phyloP scores from a whole-genome alignment of 2,113 vertebrate genomes.

The Hypomesus transpacificus region DNA sequence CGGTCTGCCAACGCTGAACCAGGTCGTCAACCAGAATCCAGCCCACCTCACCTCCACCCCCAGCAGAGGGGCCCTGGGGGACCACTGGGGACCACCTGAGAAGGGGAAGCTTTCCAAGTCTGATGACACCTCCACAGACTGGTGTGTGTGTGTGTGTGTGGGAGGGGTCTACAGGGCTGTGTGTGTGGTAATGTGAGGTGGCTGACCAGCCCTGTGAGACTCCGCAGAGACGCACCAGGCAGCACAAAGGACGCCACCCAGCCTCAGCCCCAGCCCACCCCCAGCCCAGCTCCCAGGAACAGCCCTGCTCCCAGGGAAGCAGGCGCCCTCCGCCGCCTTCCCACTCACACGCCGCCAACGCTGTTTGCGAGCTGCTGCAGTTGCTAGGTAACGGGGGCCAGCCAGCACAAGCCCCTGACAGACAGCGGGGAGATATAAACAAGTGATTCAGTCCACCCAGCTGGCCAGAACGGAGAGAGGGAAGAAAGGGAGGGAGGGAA shows the following conservation, averaged over 20 bases:
- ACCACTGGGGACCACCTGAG: no score
- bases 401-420: constrained; percentile 48
- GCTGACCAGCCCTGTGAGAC: not conserved
- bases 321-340: constrained; percentile 20
- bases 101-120: no score
- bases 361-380: constrained; percentile 45
- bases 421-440: constrained; percentile 50
- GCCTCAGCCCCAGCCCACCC: no score
- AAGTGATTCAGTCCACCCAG: constrained; percentile 54
- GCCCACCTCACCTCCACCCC: no score
- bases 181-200: not conserved
- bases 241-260: constrained; percentile 11
- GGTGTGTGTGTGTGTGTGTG: not conserved
- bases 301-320: constrained; percentile 16
- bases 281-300: no score
- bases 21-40: no score
- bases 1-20: no score
- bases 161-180: not conserved
- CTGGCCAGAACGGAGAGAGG: constrained; percentile 38
- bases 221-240: constrained; percentile 37
- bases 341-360: constrained; percentile 24
- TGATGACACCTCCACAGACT: no score
- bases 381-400: constrained; percentile 63
- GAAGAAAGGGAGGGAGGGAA: not conserved
- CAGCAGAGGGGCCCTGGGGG: no score